phyloP scores from a whole-genome alignment of 2,113 vertebrate species.

The Saguinus imperator region DNA sequence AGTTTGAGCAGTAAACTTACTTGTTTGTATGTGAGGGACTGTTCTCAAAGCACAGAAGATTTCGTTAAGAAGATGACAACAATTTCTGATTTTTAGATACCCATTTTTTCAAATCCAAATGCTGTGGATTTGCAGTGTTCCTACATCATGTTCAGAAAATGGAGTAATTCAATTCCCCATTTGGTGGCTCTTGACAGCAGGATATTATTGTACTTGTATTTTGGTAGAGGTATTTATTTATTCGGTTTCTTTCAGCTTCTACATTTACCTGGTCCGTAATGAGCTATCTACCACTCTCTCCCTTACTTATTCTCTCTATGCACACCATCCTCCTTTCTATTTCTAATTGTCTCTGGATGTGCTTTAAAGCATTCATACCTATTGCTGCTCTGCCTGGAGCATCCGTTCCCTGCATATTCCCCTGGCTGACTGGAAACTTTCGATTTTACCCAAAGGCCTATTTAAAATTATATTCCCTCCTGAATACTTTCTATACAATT shows the following conservation, averaged over 20 bases:
- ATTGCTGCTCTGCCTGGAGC: not conserved
- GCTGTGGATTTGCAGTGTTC: not conserved
- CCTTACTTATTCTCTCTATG: not conserved
- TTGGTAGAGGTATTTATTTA: not conserved
- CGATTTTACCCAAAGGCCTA: not conserved
- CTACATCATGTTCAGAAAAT: not conserved
- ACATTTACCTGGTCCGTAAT: not conserved
- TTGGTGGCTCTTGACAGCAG: not conserved
- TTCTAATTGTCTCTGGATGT: not conserved
- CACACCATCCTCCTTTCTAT: not conserved
- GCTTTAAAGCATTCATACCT: not conserved
- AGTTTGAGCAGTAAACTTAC: slow-evolving; percentile 37
- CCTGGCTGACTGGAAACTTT: not conserved
- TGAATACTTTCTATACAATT: not conserved
- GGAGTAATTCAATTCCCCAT: not conserved
- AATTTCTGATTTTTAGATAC: slow-evolving; percentile 42
- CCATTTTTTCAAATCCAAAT: slow-evolving; percentile 29
- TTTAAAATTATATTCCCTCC: slow-evolving; percentile 15
- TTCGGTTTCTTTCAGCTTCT: not conserved
- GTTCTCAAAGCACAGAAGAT: slow-evolving; percentile 45
- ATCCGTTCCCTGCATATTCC: not conserved
- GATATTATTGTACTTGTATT: not conserved
- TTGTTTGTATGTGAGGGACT: slow-evolving; percentile 34
- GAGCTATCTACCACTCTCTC: not conserved
- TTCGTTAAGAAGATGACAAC: slow-evolving; percentile 51